Percentiles rank a stretch among this genome's conserved stretches.
phyloP scores from a whole-genome alignment of 2,888 invertebrate species.

The Drosophila atroscutellata region DNA sequence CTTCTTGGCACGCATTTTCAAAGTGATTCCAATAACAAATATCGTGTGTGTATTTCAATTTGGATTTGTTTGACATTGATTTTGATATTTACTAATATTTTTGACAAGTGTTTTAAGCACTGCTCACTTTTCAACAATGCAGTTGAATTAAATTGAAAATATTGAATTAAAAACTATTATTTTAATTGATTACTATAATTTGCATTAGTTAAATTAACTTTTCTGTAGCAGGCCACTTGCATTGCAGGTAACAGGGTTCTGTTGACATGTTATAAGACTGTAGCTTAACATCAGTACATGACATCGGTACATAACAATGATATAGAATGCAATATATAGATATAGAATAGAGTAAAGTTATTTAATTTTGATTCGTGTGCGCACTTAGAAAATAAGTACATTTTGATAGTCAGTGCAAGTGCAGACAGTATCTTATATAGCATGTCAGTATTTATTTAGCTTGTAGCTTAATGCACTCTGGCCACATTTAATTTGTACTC shows the following conservation, averaged over 20 bases:
- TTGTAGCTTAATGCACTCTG: constrained; percentile 52
- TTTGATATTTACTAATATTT: background rate
- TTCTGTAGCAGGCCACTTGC: too few relatives aligned
- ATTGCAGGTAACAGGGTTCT: too few relatives aligned
- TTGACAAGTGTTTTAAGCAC: background rate
- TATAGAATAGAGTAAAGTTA: too few relatives aligned
- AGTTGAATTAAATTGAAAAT: background rate
- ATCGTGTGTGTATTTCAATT: background rate
- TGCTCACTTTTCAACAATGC: background rate
- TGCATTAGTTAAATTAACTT: background rate
- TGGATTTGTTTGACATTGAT: background rate
- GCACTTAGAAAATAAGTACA: background rate
- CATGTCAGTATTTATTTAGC: constrained; percentile 8
- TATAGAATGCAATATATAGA: too few relatives aligned
- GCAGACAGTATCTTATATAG: background rate
- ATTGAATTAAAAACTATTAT: background rate
- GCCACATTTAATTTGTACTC: constrained; percentile 78
- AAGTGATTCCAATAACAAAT: background rate
- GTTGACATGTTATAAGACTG: too few relatives aligned
- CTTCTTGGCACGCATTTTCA: constrained; percentile 10
- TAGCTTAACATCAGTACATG: too few relatives aligned
- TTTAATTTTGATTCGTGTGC: background rate
- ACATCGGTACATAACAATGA: too few relatives aligned
- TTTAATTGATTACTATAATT: background rate
- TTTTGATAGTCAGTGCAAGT: background rate